Base-by-base conservation (phyloP, 2,888 invertebrate genomes). In the Melangyna quadrimaculata region DNA sequence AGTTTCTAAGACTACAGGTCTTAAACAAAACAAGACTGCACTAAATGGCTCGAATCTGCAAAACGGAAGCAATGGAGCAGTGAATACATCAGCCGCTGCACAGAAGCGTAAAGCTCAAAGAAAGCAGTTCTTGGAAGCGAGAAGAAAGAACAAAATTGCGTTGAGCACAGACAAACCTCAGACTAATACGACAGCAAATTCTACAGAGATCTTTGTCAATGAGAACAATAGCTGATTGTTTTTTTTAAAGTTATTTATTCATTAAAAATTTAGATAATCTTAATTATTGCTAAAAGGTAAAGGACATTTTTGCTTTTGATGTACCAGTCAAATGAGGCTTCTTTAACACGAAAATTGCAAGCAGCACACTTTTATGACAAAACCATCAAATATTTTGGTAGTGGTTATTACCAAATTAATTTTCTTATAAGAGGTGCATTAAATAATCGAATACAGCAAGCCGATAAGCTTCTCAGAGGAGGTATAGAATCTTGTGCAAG, bases 111-210 rank as follows among this genome's bases (percentile, higher is more conserved):
- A 96, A 89, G 94, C 94, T 0, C 96, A 96, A 51, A 94, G 98
- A 87, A 95, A 96, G 88, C 95, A 96, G 88, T 94, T 98, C 94
- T 92, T 97, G 87, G 97, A 97, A 89, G 88, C 92, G 87, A 92
- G 92, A 87, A 90, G 92, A 65, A 91, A 90, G 87, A 90, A 92
- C 37, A 91, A 91, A 81, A 89, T 90, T 53, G 90, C 91, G 17
- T 87, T 91, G 88, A 87, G 89, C 29, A 88, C 89, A 22, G 83
- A 78, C 0, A 71, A 51, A 48, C 22, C 35, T 37, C 37, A 78
- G 57, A 14, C 71, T 40, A 65, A 69, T 37, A n/a, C n/a, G n/a
- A n/a, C 78, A 75, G 45, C 48, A 48, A 86, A 77, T 75, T 61
- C 88, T 67, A 84, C 88, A 74, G 87, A 88, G 87, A 88, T 88